Base-by-base conservation (phyloP, 2,797 vertebrate genomes). In the Petrocephalus schoutedeni region DNA sequence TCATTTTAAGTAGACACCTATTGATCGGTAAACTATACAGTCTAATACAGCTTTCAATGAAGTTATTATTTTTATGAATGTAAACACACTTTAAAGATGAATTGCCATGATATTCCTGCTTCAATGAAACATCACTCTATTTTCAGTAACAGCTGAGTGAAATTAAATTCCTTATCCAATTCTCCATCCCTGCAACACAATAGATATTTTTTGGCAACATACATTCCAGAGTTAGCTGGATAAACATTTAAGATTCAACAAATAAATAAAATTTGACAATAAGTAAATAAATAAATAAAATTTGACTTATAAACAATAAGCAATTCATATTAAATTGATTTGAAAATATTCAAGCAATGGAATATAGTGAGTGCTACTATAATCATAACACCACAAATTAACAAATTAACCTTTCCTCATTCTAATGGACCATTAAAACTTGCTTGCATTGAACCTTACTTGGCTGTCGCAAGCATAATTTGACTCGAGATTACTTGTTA, bases 401-500 rank as follows among this genome's bases (percentile, higher is more conserved):
- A 87, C 49, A n/a, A 71, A 86, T 89, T 89, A 77, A 86, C 45
- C 91, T 90, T 88, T 85, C 88, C 77, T 82, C 87, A 89, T 88
- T 90, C 89, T 90, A 91, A 91, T 57, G 84, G 57, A 85, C 90
- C 87, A 88, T 90, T 74, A 49, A 90, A 90, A 88, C 67, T 88
- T 80, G 86, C 86, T 86, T 77, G 64, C 77, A 88, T 71, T 58
- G 87, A 89, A 84, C 77, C 67, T 59, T 89, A 87, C 88, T 54
- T 58, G 82, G 74, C 77, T 80, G 80, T 87, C 45, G 54, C 41
- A 51, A 89, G 90, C 89, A 89, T 89, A 91, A 90, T 88, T 90
- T 89, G 71, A 59, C 45, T 51, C 41, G 88, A 88, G 64, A 92
- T 89, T n/a, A 90, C 85, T 91, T 89, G 86, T 88, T 71, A 86